Evolutionary conservation across 1,140 invertebrate genomes (phyloP).

Genomic region (Neotoxoptera formosana): DNA sequence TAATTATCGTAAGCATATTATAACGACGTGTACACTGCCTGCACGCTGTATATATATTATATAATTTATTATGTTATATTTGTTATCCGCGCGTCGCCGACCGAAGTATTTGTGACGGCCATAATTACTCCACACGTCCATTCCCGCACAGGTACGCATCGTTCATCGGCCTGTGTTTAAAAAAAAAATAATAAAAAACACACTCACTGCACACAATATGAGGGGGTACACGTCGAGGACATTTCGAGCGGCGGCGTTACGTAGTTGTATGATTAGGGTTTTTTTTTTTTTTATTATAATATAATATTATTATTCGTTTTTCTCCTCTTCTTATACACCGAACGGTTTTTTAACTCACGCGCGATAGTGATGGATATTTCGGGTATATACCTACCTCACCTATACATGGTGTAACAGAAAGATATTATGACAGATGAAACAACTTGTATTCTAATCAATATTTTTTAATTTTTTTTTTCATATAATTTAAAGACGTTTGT

Average conservation of each 20-base stretch:
- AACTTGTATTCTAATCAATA: too few relatives aligned
- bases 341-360: neutral
- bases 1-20: neutral
- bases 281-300: too few relatives aligned
- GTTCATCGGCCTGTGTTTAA: neutral
- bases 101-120: neutral
- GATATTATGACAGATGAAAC: too few relatives aligned
- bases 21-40: neutral
- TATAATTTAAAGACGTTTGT: too few relatives aligned
- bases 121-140: constrained; percentile 23
- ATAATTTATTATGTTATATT: neutral
- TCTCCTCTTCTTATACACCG: too few relatives aligned
- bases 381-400: too few relatives aligned
- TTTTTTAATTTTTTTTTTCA: too few relatives aligned
- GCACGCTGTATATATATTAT: neutral
- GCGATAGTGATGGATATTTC: neutral
- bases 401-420: too few relatives aligned
- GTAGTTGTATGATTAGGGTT: neutral
- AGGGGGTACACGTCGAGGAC: neutral
- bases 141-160: neutral
- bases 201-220: neutral
- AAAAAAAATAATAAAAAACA: neutral
- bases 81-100: neutral
- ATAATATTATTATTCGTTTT: neutral
- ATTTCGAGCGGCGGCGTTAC: neutral